Evolutionary conservation across 2,797 vertebrate genomes (phyloP), one percentile per base, ranked within the genome.

Genomic region (Leptodactylus fallax): DNA sequence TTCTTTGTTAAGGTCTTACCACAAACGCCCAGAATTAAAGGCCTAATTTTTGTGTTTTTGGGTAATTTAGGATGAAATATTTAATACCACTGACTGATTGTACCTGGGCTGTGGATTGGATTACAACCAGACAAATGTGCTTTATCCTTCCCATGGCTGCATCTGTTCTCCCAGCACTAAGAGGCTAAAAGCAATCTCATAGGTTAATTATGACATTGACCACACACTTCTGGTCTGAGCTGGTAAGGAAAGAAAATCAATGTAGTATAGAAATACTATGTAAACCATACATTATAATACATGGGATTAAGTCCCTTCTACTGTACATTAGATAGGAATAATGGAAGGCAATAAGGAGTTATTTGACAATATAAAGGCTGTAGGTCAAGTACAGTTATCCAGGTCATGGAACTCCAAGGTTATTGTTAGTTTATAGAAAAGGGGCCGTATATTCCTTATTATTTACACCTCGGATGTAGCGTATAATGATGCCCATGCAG

Each of bases 101-200:
- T 53, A 1, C 74, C 10, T 12, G 74, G 9, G 11, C 9, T 9
- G 11, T 23, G 74, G 74, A 23, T 77, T 77, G 21, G 47, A 77
- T 77, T 53, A 77, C 74, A 77, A 77, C 4, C 74, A 77, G 49
- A 77, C 21, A 53, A 53, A 51, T 77, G 45, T 51, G 45, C 47
- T 27, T 51, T 23, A 45, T 76, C 72, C 72, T n/a, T 53, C 17
- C 72, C 12, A 21, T 19, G 36, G 47, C 69, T 72, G 69, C 69
- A 72, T 47, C 36, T 47, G 69, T 72, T 72, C 69, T 71, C 7
- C 67, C 0, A 13, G 6, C 21, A 71, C 45, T 55, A 36, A 83
- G 51, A 67, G 45, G 49, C 17, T 83, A 51, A n/a, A 27, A 67
- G 25, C n/a, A 67, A 27, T 27, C 65, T 67, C 65, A 67, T 67